Conservation (phyloP, 2,797 vertebrate species). For the Arctocebus calabarensis region DNA sequence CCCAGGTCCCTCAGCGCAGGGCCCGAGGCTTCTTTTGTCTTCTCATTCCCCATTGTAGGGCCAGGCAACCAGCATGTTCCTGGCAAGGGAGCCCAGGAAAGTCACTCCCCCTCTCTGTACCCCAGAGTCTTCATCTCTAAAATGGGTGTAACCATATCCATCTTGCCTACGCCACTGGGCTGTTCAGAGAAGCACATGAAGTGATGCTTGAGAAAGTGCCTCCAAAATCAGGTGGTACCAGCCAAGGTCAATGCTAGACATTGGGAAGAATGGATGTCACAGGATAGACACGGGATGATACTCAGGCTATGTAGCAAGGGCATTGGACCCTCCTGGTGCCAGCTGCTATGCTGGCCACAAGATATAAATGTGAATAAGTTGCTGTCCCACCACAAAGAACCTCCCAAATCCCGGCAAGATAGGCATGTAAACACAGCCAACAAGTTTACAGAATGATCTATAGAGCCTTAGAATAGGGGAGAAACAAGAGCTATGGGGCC, state of each 20-base stretch:
- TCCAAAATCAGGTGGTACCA: neutral
- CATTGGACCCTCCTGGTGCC: neutral
- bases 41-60: neutral
- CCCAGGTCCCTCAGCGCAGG: neutral
- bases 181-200: neutral
- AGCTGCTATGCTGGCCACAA: neutral
- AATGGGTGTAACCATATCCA: neutral
- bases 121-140: neutral
- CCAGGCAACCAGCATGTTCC: neutral
- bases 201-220: neutral
- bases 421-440: neutral
- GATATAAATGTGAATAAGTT: neutral
- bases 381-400: neutral
- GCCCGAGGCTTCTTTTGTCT: neutral
- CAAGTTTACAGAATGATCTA: neutral
- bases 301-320: neutral
- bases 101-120: neutral
- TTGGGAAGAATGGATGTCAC: neutral
- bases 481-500: neutral
- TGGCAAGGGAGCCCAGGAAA: neutral
- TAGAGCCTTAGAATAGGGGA: neutral
- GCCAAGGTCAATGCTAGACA: neutral
- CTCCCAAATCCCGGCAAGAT: neutral
- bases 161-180: neutral
- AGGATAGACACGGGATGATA: neutral